Percentiles rank a stretch among this genome's conserved stretches.
These are phyloP conservation scores for Pheosia tremula DNA, from an alignment of 2,888 invertebrate species.

Conservation along the genomic window DNA sequence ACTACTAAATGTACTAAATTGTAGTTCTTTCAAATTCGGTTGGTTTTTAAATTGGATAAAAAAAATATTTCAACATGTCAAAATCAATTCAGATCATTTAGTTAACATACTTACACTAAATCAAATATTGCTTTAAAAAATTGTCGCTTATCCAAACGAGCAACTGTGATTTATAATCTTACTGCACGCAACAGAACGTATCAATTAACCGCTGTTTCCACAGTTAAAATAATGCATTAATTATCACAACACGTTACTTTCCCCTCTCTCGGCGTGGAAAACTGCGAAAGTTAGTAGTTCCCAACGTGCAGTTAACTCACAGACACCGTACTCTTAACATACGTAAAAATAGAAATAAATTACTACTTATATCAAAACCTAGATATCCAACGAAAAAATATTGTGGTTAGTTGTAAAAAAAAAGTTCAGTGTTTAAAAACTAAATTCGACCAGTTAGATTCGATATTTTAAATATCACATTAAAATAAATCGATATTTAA, in stretches of 20 bases:
- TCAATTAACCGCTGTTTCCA: slow-evolving; percentile 62
- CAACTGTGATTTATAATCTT: slow-evolving; percentile 5
- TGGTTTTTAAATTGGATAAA: no score
- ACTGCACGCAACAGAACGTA: slow-evolving; percentile 44
- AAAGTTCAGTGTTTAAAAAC: not conserved
- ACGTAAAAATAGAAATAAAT: slow-evolving; percentile 41
- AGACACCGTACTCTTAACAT: slow-evolving; percentile 51
- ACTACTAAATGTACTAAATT: not conserved
- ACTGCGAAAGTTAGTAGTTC: slow-evolving; percentile 74
- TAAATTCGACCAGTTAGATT: not conserved
- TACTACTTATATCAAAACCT: slow-evolving; percentile 5
- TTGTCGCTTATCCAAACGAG: not conserved
- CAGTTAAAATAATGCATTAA: slow-evolving; percentile 70
- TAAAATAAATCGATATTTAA: not conserved
- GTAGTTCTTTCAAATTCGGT: no score
- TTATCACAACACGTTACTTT: slow-evolving; percentile 73
- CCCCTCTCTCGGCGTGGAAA: slow-evolving; percentile 75
- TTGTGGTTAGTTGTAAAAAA: not conserved
- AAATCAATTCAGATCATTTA: no score
- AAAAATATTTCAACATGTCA: no score
- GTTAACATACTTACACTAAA: not conserved
- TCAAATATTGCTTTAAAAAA: not conserved
- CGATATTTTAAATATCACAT: not conserved
- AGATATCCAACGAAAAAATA: slow-evolving; percentile 26
- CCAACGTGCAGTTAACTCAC: slow-evolving; percentile 55